Percentiles rank a stretch among this genome's conserved stretches.
phyloP scores from a whole-genome alignment of 2,888 invertebrate species.

The Druceiella hillmani region DNA sequence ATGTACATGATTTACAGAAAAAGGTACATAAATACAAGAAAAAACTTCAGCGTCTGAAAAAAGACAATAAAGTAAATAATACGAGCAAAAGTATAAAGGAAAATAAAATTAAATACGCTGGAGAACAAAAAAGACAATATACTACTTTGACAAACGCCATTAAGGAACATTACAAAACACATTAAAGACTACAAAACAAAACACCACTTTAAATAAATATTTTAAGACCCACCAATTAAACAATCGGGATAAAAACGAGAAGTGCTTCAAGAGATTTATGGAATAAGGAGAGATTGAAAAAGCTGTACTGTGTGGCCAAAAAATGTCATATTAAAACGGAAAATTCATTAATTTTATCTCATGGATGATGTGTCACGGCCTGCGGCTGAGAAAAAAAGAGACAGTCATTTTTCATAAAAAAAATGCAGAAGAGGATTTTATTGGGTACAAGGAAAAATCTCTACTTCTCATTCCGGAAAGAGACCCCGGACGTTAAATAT shows the following conservation, averaged over 20 bases:
- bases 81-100: too few species aligned
- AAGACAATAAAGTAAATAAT: too few species aligned
- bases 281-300: slow-evolving; percentile 4
- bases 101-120: too few species aligned
- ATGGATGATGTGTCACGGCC: slow-evolving; percentile 7
- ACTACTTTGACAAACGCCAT: too few species aligned
- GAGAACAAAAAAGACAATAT: too few species aligned
- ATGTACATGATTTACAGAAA: not conserved
- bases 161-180: too few species aligned
- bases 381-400: slow-evolving; percentile 11
- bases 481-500: slow-evolving; percentile 10
- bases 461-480: slow-evolving; percentile 8
- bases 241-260: slow-evolving; percentile 1
- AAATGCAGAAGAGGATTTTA: too few species aligned
- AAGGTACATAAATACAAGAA: slow-evolving; percentile 6
- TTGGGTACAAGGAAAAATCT: too few species aligned
- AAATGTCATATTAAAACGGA: slow-evolving; percentile 3
- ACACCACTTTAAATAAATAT: too few species aligned
- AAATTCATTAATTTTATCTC: slow-evolving; percentile 5
- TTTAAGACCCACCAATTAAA: slow-evolving; percentile 5
- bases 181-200: too few species aligned
- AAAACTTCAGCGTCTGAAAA: too few species aligned
- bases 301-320: not conserved
- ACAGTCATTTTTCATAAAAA: slow-evolving; percentile 9
- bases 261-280: slow-evolving; percentile 1